Conservation (phyloP, 2,113 vertebrate genomes). For the Eleginops maclovinus region DNA sequence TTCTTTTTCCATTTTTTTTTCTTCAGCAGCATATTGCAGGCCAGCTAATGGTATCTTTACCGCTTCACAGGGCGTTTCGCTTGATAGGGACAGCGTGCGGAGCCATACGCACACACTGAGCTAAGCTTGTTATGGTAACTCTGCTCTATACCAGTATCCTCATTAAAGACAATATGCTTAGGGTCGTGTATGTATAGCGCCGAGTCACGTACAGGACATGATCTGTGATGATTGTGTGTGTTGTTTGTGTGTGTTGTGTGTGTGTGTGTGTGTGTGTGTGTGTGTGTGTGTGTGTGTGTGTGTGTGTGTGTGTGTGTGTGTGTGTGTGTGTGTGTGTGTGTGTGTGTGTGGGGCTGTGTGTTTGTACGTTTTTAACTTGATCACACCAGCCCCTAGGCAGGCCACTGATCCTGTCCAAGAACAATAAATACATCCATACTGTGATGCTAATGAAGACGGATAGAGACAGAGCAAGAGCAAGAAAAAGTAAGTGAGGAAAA, state of each 20-base stretch:
- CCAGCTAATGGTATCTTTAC: conserved; percentile 55
- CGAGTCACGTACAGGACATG: conserved; percentile 51
- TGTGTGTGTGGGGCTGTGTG: conserved; percentile 24
- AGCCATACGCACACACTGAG: conserved; percentile 34
- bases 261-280: conserved; percentile 7
- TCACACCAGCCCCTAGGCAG: conserved; percentile 50
- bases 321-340: conserved; percentile 23
- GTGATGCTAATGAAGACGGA: conserved; percentile 82
- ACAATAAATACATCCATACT: conserved; percentile 76
- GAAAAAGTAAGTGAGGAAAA: conserved; percentile 58
- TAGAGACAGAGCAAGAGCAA: conserved; percentile 54
- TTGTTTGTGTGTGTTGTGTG: conserved; percentile 23
- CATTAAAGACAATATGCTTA: conserved; percentile 65
- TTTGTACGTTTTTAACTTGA: conserved; percentile 13
- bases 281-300: conserved; percentile 20
- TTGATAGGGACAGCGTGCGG: conserved; percentile 58
- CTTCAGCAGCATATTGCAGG: conserved; percentile 42
- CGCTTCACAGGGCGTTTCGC: conserved; percentile 63
- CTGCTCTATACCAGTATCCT: conserved; percentile 66
- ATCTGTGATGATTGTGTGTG: conserved; percentile 17
- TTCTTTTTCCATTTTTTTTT: conserved; percentile 38
- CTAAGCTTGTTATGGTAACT: conserved; percentile 72
- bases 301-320: conserved; percentile 11
- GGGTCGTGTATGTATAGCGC: conserved; percentile 55
- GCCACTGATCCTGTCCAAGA: conserved; percentile 71